These are phyloP conservation scores for Anoncus sp. DNA, from an alignment of 2,888 invertebrate genomes.

Conservation along the genomic window DNA sequence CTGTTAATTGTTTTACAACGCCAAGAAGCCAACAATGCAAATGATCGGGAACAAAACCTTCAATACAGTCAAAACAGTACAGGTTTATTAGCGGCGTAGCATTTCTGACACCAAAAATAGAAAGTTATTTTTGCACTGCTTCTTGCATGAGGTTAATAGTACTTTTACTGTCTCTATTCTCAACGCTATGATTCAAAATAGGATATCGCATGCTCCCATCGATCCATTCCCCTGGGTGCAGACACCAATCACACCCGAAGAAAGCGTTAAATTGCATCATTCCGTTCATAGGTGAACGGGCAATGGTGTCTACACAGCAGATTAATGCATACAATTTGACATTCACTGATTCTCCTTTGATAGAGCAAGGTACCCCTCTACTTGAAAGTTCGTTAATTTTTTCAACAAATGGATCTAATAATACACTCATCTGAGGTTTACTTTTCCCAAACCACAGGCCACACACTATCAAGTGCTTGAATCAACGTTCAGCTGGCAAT, in stretches of 20 bases:
- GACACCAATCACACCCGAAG: too few species aligned
- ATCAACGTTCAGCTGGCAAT: slow-evolving; percentile 20
- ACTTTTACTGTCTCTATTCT: background rate
- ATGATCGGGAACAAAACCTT: slow-evolving; percentile 17
- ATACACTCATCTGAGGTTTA: slow-evolving; percentile 25
- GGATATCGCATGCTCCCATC: too few species aligned
- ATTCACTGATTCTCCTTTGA: slow-evolving; percentile 10
- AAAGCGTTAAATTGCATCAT: too few species aligned
- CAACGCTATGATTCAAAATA: background rate
- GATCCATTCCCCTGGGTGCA: slow-evolving; percentile 20
- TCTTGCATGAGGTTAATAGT: background rate
- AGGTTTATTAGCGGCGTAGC: background rate
- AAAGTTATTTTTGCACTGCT: background rate
- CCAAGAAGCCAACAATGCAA: background rate
- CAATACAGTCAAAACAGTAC: background rate
- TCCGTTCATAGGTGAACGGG: slow-evolving; percentile 27
- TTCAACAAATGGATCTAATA: slow-evolving; percentile 32
- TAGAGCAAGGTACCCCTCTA: background rate
- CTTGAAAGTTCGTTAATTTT: slow-evolving; percentile 27
- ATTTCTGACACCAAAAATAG: background rate
- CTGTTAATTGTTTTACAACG: background rate
- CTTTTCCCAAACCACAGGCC: slow-evolving; percentile 38
- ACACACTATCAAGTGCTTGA: slow-evolving; percentile 12
- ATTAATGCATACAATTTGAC: slow-evolving; percentile 40
- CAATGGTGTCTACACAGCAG: slow-evolving; percentile 23